These are phyloP conservation scores for Sclerodermus sp. DNA, from an alignment of 2,888 invertebrate species.

Conservation along the genomic window DNA sequence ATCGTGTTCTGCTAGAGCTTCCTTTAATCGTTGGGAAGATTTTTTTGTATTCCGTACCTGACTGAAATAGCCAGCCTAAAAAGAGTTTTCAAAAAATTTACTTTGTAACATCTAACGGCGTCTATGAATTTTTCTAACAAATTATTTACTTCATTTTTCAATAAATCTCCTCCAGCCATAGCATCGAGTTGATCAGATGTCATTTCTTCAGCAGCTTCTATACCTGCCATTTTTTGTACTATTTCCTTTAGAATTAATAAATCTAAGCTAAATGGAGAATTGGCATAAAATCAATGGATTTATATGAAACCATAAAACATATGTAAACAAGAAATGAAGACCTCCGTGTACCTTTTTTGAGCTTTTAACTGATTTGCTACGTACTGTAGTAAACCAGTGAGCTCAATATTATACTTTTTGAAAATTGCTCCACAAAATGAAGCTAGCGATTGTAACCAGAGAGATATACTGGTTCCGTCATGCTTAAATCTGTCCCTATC, in stretches of 20 bases:
- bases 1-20: constrained; percentile 91
- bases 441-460: constrained; percentile 92
- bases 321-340: constrained; percentile 24
- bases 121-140: constrained; percentile 7
- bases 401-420: constrained; percentile 95
- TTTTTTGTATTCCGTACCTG: constrained; percentile 96
- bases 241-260: constrained; percentile 93
- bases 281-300: too few relatives aligned
- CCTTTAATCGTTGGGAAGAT: constrained; percentile 91
- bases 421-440: constrained; percentile 95
- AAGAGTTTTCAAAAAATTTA: background rate
- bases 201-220: constrained; percentile 95
- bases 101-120: background rate
- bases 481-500: constrained; percentile 78
- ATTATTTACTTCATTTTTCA: constrained; percentile 82
- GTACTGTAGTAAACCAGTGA: constrained; percentile 93
- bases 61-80: constrained; percentile 92
- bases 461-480: constrained; percentile 88
- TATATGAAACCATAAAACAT: too few relatives aligned
- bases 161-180: constrained; percentile 93
- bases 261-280: constrained; percentile 69
- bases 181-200: constrained; percentile 95
- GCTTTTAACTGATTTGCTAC: constrained; percentile 96
- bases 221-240: constrained; percentile 99
- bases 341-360: constrained; percentile 79